A percentile compares a stretch with the other conserved stretches of the same genome.
phyloP scores from a whole-genome alignment of 2,888 invertebrate genomes.

The Lottia scabra region DNA sequence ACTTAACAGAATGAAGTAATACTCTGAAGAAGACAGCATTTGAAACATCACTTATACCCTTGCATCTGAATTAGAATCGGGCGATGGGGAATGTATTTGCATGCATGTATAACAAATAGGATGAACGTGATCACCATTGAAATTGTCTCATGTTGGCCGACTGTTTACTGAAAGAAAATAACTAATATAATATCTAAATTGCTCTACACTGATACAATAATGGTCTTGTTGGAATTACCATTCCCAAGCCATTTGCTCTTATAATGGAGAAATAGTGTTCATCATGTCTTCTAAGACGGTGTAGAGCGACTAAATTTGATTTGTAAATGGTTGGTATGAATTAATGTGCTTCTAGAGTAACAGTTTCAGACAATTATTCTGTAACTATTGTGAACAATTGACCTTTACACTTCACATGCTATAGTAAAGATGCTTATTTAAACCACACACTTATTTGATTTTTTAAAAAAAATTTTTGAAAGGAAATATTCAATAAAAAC shows the following conservation, averaged over 20 bases:
- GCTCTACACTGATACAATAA: slow-evolving; percentile 3
- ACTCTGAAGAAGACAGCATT: slow-evolving; percentile 3
- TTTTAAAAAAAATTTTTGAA: too few species aligned
- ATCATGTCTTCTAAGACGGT: neutral
- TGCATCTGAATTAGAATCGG: slow-evolving; percentile 2
- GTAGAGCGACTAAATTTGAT: neutral
- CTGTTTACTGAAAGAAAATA: slow-evolving; percentile 6
- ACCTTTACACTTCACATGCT: too few species aligned
- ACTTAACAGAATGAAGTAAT: neutral
- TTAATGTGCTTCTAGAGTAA: neutral
- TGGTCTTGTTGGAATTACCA: neutral
- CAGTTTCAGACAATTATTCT: too few species aligned
- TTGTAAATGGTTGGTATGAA: neutral
- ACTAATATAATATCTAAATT: slow-evolving; percentile 6
- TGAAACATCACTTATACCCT: slow-evolving; percentile 7
- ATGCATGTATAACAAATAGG: slow-evolving; percentile 7
- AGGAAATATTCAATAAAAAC: too few species aligned
- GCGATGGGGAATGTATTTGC: slow-evolving; percentile 4
- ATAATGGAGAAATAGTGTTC: neutral
- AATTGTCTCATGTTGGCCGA: slow-evolving; percentile 4
- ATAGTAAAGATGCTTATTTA: too few species aligned
- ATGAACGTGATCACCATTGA: slow-evolving; percentile 4
- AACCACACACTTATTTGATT: too few species aligned
- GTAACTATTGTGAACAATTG: too few species aligned
- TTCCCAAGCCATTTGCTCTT: neutral